These are phyloP conservation scores for Scatophagus argus DNA, from an alignment of 2,113 vertebrate species.

Conservation along the genomic window DNA sequence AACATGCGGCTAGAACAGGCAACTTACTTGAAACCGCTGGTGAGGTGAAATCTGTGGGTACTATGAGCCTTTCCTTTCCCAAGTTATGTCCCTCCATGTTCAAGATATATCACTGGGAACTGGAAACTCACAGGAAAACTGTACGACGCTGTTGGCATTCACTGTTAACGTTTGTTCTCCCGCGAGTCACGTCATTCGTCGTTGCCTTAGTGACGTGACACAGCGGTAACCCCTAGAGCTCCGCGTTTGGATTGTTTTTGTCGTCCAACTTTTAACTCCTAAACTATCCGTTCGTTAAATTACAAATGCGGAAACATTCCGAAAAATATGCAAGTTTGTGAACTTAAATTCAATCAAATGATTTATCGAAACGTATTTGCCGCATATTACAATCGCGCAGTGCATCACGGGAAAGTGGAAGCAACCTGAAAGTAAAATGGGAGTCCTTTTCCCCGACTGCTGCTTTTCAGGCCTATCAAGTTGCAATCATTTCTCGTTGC, in stretches of 20 bases:
- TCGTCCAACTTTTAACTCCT: fast-evolving
- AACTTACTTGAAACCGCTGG: conserved; percentile 63
- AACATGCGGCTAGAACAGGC: fast-evolving
- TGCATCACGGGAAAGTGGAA: conserved; percentile 67
- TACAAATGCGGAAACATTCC: fast-evolving
- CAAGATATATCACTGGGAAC: neutral
- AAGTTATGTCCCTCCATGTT: conserved; percentile 62
- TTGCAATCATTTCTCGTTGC: neutral
- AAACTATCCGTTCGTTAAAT: neutral
- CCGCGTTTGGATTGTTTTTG: neutral
- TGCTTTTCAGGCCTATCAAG: conserved; percentile 45
- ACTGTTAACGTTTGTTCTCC: conserved; percentile 32
- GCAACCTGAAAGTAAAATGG: fast-evolving
- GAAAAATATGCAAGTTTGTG: neutral
- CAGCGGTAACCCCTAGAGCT: neutral
- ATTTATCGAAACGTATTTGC: neutral
- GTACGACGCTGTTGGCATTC: neutral
- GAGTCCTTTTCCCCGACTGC: fast-evolving
- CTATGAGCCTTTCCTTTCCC: conserved; percentile 64
- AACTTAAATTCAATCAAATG: neutral
- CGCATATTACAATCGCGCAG: conserved; percentile 19
- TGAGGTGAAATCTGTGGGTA: conserved; percentile 72
- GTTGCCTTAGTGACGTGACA: conserved; percentile 54
- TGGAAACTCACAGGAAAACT: neutral
- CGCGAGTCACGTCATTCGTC: conserved; percentile 18